phyloP scores from a whole-genome alignment of 2,888 invertebrate species.

The Junonia oenone region DNA sequence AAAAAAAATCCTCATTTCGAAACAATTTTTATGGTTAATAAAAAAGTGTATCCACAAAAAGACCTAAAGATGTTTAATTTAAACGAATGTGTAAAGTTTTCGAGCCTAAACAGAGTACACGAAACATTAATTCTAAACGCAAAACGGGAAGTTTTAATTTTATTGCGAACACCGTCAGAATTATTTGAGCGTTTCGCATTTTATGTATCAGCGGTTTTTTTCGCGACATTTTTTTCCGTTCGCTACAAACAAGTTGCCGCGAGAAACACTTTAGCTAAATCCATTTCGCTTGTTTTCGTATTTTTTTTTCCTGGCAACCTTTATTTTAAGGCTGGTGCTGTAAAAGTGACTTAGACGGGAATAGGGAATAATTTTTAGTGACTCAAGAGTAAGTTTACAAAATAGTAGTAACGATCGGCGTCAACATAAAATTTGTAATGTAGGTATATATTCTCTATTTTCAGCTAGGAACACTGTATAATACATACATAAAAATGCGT shows the following conservation, averaged over 20 bases:
- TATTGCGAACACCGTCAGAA: conserved; percentile 9
- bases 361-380: no score
- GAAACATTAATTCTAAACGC: conserved; percentile 13
- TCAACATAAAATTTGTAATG: no score
- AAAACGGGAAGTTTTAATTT: conserved; percentile 15
- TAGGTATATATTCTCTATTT: no score
- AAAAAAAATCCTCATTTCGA: neutral
- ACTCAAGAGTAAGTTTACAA: no score
- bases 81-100: neutral
- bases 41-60: neutral
- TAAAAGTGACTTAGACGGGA: no score
- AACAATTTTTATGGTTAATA: neutral
- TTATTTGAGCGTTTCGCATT: conserved; percentile 7
- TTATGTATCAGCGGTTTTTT: neutral
- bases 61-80: neutral
- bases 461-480: no score
- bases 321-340: neutral
- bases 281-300: neutral
- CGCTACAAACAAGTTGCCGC: neutral
- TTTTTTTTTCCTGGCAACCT: neutral
- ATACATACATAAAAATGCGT: no score
- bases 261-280: neutral
- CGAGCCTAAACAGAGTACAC: neutral
- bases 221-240: conserved; percentile 2
- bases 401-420: no score